Conservation (phyloP, 2,797 vertebrate species). For the Simalia tracyae region DNA sequence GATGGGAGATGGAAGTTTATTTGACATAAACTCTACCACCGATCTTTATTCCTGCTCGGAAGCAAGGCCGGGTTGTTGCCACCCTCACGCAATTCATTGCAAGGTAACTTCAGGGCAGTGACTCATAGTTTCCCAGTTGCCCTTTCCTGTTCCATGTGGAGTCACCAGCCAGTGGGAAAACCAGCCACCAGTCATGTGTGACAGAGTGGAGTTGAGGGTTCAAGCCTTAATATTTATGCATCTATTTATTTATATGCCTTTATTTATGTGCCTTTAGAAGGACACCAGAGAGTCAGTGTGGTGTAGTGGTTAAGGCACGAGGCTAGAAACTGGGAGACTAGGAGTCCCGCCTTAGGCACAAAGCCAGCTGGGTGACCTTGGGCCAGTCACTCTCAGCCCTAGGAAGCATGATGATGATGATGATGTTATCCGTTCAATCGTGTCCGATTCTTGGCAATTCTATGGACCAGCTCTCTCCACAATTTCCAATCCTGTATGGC, state of each 20-base stretch:
- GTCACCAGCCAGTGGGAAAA: not conserved
- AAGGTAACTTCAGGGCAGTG: not conserved
- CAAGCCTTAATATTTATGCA: no score
- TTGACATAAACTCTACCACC: not conserved
- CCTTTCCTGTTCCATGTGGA: not conserved
- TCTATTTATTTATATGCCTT: no score
- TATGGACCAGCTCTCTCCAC: no score
- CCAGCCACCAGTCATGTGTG: not conserved
- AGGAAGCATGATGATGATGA: not conserved
- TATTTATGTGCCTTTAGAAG: no score
- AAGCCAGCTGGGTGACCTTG: not conserved
- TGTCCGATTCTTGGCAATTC: no score
- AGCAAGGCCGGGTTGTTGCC: not conserved
- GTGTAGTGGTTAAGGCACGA: not conserved
- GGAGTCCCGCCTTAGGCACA: not conserved
- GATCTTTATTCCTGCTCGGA: not conserved
- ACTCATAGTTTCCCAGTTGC: not conserved
- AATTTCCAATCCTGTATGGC: no score
- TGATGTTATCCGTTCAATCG: no score
- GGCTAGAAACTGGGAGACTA: not conserved
- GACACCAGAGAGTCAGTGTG: not conserved
- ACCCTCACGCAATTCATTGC: not conserved
- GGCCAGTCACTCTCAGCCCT: not conserved
- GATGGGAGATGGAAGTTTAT: not conserved
- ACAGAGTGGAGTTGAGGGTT: not conserved